Conservation (phyloP, 2,113 vertebrate species). For the Lepus europaeus region DNA sequence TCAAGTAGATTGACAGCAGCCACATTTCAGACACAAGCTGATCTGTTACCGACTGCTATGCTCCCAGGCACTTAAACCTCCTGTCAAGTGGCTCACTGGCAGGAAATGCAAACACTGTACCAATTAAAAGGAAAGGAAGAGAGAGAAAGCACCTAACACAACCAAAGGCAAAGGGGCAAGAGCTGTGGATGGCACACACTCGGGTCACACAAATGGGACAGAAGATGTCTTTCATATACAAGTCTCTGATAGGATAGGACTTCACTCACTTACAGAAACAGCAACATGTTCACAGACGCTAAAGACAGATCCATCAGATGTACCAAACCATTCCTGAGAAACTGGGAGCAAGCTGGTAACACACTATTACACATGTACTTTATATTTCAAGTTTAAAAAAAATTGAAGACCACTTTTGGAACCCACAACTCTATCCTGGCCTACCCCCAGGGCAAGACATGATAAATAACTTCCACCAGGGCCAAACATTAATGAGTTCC, state of each 20-base stretch:
- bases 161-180: slow-evolving; percentile 46
- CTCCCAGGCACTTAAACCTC: slow-evolving; percentile 60
- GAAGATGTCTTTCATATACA: not conserved
- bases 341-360: not conserved
- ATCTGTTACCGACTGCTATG: slow-evolving; percentile 58
- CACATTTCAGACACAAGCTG: slow-evolving; percentile 34
- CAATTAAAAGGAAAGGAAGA: slow-evolving; percentile 2
- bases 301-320: not conserved
- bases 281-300: not conserved
- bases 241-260: not conserved
- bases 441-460: not conserved
- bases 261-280: not conserved
- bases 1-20: slow-evolving; percentile 13
- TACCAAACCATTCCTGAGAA: not conserved
- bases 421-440: not conserved
- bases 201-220: not conserved
- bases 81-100: slow-evolving; percentile 15
- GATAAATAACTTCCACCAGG: not conserved
- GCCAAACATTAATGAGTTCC: not conserved
- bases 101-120: slow-evolving; percentile 64
- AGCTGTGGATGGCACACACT: not conserved
- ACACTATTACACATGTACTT: not conserved
- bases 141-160: not conserved
- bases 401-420: not conserved
- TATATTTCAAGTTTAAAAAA: not conserved